Evolutionary conservation across 2,113 vertebrate species (phyloP), one percentile per base, ranked within the genome.

Genomic region (Chionomys nivalis): DNA sequence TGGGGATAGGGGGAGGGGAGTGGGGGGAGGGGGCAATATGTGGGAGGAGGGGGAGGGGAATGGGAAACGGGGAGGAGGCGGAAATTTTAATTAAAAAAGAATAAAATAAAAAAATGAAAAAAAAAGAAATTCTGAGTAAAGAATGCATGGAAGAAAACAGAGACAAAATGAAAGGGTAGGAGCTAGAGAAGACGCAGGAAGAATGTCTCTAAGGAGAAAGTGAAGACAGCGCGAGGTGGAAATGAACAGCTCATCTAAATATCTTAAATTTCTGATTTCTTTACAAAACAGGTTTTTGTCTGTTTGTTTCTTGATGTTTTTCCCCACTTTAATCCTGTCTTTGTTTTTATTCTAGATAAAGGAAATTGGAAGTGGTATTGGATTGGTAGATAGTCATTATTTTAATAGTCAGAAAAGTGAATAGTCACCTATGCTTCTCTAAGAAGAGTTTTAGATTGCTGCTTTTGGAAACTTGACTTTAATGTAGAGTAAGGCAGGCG

Each of bases 401-500:
- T 95, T 91, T 63, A 72, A 72, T 11, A 90, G 14, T 8, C 36
- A 61, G 36, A 28, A 12, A 42, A 75, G 55, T 7, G 68, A 44
- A 16, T 8, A 13, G 9, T 47, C 3, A 81, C 78, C 21, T 58
- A 6, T 42, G 33, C 47, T 72, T 2, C 1, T 8, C 3, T 31
- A 47, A 17, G 24, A 83, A 78, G 79, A 61, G 68, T 63, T 75
- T 88, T 55, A 61, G 0, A 77, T 21, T 49, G 11, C 3, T 68
- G 26, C 10, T 66, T 9, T 52, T 26, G 4, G 19, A 90, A 90
- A 65, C 2, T 11, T 55, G 68, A 6, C 14, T 65, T 88, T 72
- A 52, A 0, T 47, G 10, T 5, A 1, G 33, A 1, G 33, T 55
- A 76, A 7, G 0, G 7, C 13, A 78, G 19, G 76, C 44, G 1